Evolutionary conservation across 2,113 vertebrate species (phyloP).

Genomic region (Ciconia stormi): DNA sequence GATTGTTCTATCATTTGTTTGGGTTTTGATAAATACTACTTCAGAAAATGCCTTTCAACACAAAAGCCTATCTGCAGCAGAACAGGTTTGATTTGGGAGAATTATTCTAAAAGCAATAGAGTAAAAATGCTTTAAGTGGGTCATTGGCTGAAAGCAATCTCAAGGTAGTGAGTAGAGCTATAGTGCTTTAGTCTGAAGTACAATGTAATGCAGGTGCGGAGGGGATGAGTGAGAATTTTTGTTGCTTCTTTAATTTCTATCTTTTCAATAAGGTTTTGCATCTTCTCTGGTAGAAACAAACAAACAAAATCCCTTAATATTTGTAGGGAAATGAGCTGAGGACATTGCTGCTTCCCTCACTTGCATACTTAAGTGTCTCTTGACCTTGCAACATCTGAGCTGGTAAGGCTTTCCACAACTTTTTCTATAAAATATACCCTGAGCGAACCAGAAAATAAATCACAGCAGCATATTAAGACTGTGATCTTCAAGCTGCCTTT

Average conservation of each 20-base stretch:
- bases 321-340: not conserved
- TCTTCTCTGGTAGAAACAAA: not conserved
- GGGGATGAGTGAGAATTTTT: not conserved
- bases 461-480: not conserved
- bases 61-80: constrained; percentile 22
- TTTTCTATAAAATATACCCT: not conserved
- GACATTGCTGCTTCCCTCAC: not conserved
- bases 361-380: not conserved
- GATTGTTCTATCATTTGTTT: constrained; percentile 69
- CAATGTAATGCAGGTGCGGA: not conserved
- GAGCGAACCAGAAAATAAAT: not conserved
- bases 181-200: not conserved
- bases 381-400: not conserved
- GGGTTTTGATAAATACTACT: constrained; percentile 63
- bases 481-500: not conserved
- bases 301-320: not conserved
- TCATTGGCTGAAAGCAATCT: not conserved
- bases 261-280: not conserved
- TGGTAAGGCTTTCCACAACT: not conserved
- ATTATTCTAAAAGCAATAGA: not conserved
- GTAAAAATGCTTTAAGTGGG: not conserved
- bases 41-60: constrained; percentile 56
- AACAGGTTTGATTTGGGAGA: constrained; percentile 5
- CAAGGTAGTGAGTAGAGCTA: not conserved
- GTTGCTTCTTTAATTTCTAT: not conserved